phyloP scores from a whole-genome alignment of 2,113 vertebrate species.

The Phasianus colchicus region DNA sequence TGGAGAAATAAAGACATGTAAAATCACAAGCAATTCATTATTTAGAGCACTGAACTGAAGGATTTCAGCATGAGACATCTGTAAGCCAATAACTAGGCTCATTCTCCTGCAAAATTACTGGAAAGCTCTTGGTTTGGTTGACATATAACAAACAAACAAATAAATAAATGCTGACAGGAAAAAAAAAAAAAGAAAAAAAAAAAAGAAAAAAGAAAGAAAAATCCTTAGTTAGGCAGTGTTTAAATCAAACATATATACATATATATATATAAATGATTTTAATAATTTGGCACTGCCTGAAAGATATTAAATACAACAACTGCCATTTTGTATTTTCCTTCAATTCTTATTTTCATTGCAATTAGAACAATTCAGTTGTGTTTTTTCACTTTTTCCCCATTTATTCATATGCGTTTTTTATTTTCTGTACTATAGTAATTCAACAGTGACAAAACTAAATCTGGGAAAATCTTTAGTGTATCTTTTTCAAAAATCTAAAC shows the following conservation, averaged over 20 bases:
- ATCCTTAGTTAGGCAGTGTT: background rate
- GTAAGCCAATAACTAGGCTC: background rate
- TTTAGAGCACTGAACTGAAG: background rate
- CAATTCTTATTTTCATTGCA: background rate
- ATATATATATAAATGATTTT: background rate
- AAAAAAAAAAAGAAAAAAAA: no score
- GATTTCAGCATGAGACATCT: background rate
- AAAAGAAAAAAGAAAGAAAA: background rate
- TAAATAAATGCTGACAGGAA: background rate
- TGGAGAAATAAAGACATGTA: background rate
- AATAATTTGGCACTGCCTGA: background rate
- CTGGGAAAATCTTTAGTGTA: rapidly evolving
- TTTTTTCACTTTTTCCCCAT: background rate
- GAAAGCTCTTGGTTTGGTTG: background rate
- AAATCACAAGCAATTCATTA: background rate
- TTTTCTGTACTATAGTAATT: background rate
- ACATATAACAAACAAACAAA: background rate
- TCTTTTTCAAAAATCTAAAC: background rate
- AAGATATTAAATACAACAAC: rapidly evolving
- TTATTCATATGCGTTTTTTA: background rate
- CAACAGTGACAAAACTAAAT: background rate
- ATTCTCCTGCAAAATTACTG: background rate
- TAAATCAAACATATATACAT: background rate
- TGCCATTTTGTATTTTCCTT: background rate
- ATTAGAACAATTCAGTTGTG: background rate